Conservation (phyloP, 2,797 vertebrate species). For the Acanthopagrus latus region DNA sequence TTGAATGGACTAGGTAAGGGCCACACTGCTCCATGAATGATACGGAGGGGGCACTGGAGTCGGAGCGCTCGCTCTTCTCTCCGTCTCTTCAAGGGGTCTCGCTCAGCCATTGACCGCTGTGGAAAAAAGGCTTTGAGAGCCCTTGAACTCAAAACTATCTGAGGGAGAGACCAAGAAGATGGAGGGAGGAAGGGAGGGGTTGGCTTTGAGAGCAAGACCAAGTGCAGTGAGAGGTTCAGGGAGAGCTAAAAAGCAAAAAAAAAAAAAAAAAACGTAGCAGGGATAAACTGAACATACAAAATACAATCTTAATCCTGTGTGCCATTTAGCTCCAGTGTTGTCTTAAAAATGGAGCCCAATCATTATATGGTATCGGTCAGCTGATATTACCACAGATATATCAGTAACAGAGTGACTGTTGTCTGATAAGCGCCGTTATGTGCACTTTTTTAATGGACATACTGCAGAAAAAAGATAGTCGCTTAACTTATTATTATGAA, state of each 20-base stretch:
- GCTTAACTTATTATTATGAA: too few relatives aligned
- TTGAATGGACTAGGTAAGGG: slow-evolving; percentile 48
- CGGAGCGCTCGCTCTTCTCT: slow-evolving; percentile 32
- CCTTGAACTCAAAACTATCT: slow-evolving; percentile 71
- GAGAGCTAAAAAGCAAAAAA: slow-evolving; percentile 1
- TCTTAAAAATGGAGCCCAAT: too few relatives aligned
- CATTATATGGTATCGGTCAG: too few relatives aligned
- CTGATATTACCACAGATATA: too few relatives aligned
- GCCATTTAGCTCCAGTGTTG: not conserved
- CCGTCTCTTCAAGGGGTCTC: slow-evolving; percentile 62
- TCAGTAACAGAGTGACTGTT: too few relatives aligned
- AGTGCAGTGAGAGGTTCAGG: slow-evolving; percentile 1
- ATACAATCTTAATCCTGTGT: not conserved
- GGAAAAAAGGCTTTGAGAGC: slow-evolving; percentile 59
- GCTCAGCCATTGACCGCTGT: slow-evolving; percentile 63
- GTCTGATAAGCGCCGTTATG: too few relatives aligned
- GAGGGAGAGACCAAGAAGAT: slow-evolving; percentile 39
- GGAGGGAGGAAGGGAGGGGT: slow-evolving; percentile 16
- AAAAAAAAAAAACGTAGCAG: too few relatives aligned
- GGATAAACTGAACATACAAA: not conserved
- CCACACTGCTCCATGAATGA: slow-evolving; percentile 50
- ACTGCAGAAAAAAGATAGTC: too few relatives aligned
- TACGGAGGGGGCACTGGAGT: slow-evolving; percentile 27
- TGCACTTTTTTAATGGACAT: too few relatives aligned
- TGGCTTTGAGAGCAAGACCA: slow-evolving; percentile 15